Conservation (phyloP, 1,140 invertebrate genomes). For the Sminthurinus signatus region DNA sequence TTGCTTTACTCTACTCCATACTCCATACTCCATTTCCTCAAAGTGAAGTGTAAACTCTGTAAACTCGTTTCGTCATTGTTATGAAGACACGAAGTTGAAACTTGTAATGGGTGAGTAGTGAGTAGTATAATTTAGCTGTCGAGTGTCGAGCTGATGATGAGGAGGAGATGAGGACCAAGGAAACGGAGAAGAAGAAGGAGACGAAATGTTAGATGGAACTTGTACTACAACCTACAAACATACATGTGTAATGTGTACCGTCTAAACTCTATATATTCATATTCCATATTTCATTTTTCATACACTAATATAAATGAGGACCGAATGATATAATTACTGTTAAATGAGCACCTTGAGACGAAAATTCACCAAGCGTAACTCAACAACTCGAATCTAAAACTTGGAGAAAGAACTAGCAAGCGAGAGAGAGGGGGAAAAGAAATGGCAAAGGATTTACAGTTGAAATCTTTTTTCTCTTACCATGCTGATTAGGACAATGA, state of each 20-base stretch:
- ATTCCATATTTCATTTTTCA: too few species aligned
- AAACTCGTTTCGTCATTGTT: not conserved
- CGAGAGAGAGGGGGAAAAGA: not conserved
- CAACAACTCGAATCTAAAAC: not conserved
- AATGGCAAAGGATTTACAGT: not conserved
- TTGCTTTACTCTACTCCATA: too few species aligned
- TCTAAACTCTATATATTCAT: too few species aligned
- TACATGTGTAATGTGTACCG: too few species aligned
- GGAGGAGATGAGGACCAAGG: too few species aligned
- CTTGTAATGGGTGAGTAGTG: conserved; percentile 1
- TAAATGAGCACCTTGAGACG: conserved; percentile 6
- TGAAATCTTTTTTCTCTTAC: not conserved
- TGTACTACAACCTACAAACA: too few species aligned
- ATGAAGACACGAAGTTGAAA: not conserved
- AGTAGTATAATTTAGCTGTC: conserved; percentile 2
- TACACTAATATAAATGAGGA: not conserved
- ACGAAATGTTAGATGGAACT: too few species aligned
- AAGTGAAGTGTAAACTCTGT: not conserved
- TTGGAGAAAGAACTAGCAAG: not conserved
- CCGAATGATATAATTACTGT: conserved; percentile 14
- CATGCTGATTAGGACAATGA: too few species aligned
- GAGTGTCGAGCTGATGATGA: not conserved
- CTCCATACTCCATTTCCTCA: too few species aligned
- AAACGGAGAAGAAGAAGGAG: too few species aligned
- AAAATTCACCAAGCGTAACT: conserved; percentile 3